phyloP scores from a whole-genome alignment of 2,113 vertebrate species.

The Oenanthe oenanthe region DNA sequence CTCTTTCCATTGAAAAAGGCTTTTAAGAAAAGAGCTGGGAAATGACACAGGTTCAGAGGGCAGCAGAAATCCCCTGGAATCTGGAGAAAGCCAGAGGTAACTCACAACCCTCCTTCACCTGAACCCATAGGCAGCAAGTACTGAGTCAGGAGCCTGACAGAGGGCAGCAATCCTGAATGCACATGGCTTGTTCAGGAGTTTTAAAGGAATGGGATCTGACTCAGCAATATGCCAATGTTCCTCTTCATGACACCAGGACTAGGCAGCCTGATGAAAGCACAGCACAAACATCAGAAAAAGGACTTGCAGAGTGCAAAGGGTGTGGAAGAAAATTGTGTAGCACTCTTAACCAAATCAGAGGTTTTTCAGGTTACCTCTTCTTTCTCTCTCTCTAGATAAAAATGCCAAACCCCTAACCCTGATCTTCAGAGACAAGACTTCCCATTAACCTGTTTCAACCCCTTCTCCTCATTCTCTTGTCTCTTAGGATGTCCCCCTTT shows the following conservation, averaged over 20 bases:
- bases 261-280: background rate
- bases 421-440: background rate
- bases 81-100: background rate
- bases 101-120: background rate
- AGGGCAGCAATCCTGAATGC: background rate
- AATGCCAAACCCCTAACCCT: background rate
- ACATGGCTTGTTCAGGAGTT: background rate
- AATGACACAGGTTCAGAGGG: background rate
- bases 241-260: background rate
- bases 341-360: background rate
- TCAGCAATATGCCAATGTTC: background rate
- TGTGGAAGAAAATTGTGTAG: background rate
- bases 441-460: background rate
- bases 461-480: background rate
- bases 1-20: background rate
- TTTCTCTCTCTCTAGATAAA: background rate
- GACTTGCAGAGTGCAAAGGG: background rate
- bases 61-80: background rate
- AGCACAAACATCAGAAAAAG: background rate
- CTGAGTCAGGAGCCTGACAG: rapidly evolving
- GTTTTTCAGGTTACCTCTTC: background rate
- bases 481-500: background rate
- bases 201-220: background rate
- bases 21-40: background rate
- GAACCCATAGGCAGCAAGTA: background rate